Conservation (phyloP, 2,113 vertebrate species). For the Ammospiza caudacuta region DNA sequence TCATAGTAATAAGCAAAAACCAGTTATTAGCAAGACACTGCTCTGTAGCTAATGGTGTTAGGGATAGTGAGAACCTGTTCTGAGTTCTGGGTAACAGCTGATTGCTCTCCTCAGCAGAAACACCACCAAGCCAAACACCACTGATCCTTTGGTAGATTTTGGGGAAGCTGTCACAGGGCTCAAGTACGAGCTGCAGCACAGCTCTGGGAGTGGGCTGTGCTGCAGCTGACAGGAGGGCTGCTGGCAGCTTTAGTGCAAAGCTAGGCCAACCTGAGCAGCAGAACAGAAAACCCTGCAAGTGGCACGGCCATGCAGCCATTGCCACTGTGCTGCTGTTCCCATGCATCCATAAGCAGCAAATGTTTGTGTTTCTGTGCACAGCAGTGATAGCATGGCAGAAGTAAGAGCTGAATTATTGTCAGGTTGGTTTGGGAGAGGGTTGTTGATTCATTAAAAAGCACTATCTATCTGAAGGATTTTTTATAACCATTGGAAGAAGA, state of each 20-base stretch:
- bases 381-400: not conserved
- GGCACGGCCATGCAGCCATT: not conserved
- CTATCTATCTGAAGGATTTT: not conserved
- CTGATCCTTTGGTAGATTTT: not conserved
- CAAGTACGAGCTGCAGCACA: not conserved
- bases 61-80: conserved; percentile 29
- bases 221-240: not conserved
- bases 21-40: not conserved
- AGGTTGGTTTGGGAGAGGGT: not conserved
- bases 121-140: not conserved
- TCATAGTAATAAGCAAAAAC: conserved; percentile 33
- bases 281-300: not conserved
- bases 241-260: not conserved
- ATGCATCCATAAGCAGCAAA: accelerated
- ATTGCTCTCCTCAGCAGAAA: not conserved
- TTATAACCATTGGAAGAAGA: not conserved
- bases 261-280: not conserved
- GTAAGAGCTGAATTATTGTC: not conserved
- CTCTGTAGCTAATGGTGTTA: conserved; percentile 14
- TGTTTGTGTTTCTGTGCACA: not conserved
- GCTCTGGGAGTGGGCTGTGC: not conserved
- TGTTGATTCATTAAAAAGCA: not conserved
- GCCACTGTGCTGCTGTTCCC: not conserved
- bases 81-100: not conserved
- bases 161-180: not conserved